Conservation (phyloP, 1,140 invertebrate species). For the Neuroterus valhalla region DNA sequence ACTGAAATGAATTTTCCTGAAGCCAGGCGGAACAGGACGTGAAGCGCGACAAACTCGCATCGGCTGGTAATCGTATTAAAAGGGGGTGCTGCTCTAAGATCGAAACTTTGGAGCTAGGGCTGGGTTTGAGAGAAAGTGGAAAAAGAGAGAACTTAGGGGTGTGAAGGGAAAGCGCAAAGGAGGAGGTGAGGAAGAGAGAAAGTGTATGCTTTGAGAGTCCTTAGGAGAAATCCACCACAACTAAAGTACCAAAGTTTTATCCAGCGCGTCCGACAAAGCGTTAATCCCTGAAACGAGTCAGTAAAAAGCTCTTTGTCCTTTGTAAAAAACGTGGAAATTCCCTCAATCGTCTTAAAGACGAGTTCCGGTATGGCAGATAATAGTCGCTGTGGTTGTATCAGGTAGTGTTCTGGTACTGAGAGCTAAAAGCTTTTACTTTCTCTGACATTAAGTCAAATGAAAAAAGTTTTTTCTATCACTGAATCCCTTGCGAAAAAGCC, state of each 20-base stretch:
- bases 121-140: background rate
- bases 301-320: conserved; percentile 63
- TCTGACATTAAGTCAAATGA: conserved; percentile 39
- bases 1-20: conserved; percentile 57
- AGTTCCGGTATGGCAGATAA: conserved; percentile 38
- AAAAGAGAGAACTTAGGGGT: conserved; percentile 34
- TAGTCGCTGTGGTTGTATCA: conserved; percentile 34
- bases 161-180: conserved; percentile 33
- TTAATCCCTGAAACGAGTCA: conserved; percentile 62
- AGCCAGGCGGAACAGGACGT: conserved; percentile 34
- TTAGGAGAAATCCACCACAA: conserved; percentile 55
- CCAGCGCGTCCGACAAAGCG: conserved; percentile 55
- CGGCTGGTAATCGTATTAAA: conserved; percentile 59
- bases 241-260: conserved; percentile 56
- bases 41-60: conserved; percentile 54
- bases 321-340: conserved; percentile 48
- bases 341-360: conserved; percentile 41
- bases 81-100: conserved; percentile 51
- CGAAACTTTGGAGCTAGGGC: conserved; percentile 51
- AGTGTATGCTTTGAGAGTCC: conserved; percentile 49
- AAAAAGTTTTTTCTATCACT: conserved; percentile 32
- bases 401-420: background rate
- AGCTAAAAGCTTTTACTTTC: conserved; percentile 34
- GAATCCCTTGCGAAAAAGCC: background rate
- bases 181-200: conserved; percentile 31